These are phyloP conservation scores for Harpegnathos saltator DNA, from an alignment of 1,140 invertebrate species.

Conservation along the genomic window DNA sequence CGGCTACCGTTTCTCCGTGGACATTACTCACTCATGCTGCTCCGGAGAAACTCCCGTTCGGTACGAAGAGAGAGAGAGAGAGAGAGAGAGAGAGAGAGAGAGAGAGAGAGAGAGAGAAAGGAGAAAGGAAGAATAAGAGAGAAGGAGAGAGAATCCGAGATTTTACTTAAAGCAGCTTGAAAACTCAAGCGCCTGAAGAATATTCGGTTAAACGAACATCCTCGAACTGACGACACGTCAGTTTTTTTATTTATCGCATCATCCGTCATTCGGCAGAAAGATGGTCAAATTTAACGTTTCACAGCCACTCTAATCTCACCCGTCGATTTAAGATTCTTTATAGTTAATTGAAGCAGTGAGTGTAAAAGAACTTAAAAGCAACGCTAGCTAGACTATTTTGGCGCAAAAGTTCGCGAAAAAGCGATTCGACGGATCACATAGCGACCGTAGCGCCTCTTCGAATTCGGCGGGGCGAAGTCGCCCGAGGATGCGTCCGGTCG, in stretches of 20 bases:
- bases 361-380: no score
- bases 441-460: background rate
- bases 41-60: slow-evolving; percentile 66
- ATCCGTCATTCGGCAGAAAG: background rate
- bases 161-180: slow-evolving; percentile 8
- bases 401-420: background rate
- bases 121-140: background rate
- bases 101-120: no score
- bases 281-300: background rate
- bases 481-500: slow-evolving; percentile 37
- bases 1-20: slow-evolving; percentile 65
- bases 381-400: no score
- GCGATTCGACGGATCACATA: background rate
- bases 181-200: background rate
- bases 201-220: background rate
- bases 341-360: no score
- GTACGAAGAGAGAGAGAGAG: background rate
- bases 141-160: slow-evolving; percentile 13
- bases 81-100: no score
- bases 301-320: no score
- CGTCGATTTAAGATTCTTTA: no score
- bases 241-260: background rate
- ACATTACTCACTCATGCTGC: slow-evolving; percentile 66
- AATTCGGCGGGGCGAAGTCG: slow-evolving; percentile 44
- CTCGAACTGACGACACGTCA: background rate